Conservation (phyloP, 2,888 invertebrate species). For the Scaptomyza parva region DNA sequence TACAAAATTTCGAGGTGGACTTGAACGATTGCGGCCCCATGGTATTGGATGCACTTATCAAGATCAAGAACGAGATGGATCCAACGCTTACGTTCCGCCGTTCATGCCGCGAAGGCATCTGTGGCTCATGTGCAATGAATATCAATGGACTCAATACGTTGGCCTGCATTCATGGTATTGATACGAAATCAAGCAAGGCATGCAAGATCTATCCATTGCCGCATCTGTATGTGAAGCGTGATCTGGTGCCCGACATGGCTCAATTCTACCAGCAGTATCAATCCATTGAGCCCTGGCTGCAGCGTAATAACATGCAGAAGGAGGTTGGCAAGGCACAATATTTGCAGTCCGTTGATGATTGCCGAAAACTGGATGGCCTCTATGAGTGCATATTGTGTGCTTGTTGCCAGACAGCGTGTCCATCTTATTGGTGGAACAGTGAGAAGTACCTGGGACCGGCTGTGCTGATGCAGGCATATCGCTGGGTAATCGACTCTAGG, state of each 20-base stretch:
- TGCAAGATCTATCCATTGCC: slow-evolving; percentile 97
- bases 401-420: slow-evolving; percentile 98
- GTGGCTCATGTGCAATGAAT: slow-evolving; percentile 99
- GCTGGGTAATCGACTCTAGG: slow-evolving; percentile 98
- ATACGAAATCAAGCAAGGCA: slow-evolving; percentile 87
- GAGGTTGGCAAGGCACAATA: slow-evolving; percentile 90
- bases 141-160: slow-evolving; percentile 97
- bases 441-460: slow-evolving; percentile 98
- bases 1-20: slow-evolving; percentile 88
- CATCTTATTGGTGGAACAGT: slow-evolving; percentile 99
- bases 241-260: slow-evolving; percentile 95
- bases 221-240: slow-evolving; percentile 99
- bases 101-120: slow-evolving; percentile 98
- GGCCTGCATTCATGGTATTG: slow-evolving; percentile 94
- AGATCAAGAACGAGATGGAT: slow-evolving; percentile 98
- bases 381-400: slow-evolving; percentile 99
- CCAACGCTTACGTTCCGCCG: slow-evolving; percentile 97
- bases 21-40: slow-evolving; percentile 96
- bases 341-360: slow-evolving; percentile 94
- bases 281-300: slow-evolving; percentile 97
- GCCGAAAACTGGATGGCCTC: slow-evolving; percentile 95
- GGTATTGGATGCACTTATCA: slow-evolving; percentile 97
- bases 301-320: slow-evolving; percentile 85
- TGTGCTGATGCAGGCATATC: slow-evolving; percentile 98
- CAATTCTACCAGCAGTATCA: slow-evolving; percentile 98